Percentiles rank a stretch among this genome's conserved stretches.
Evolutionary conservation across 2,888 invertebrate genomes (phyloP).

Genomic region (Clepsis dumicolana): DNA sequence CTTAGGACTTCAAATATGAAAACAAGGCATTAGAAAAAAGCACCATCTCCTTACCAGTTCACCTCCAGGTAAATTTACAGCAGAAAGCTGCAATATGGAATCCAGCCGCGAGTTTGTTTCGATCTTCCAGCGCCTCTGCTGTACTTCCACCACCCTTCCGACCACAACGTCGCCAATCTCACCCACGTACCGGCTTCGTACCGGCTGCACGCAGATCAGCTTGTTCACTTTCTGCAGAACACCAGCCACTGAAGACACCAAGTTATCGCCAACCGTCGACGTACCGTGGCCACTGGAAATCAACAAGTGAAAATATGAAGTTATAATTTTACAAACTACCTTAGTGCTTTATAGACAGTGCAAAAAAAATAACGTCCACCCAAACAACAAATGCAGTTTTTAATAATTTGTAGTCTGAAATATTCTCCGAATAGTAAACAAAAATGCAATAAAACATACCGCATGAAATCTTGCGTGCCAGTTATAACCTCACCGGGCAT

Average conservation of each 20-base stretch:
- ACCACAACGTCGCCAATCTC: slow-evolving; percentile 99
- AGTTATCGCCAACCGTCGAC: slow-evolving; percentile 92
- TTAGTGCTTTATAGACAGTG: not conserved
- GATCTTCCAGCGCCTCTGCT: slow-evolving; percentile 97
- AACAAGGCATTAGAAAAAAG: slow-evolving; percentile 4
- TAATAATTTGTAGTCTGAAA: no score
- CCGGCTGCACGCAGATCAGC: slow-evolving; percentile 95
- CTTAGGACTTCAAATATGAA: no score
- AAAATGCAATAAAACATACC: slow-evolving; percentile 81
- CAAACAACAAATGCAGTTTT: not conserved
- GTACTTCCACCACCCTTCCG: slow-evolving; percentile 97
- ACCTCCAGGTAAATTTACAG: slow-evolving; percentile 98
- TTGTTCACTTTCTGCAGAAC: slow-evolving; percentile 97
- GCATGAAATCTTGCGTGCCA: slow-evolving; percentile 93
- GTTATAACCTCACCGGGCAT: slow-evolving; percentile 96
- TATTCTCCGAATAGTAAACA: not conserved
- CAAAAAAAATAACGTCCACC: not conserved
- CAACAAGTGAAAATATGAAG: not conserved
- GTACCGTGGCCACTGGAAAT: slow-evolving; percentile 97
- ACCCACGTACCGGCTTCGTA: slow-evolving; percentile 96
- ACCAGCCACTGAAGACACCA: slow-evolving; percentile 98
- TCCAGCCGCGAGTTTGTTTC: slow-evolving; percentile 96
- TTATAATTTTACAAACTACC: not conserved
- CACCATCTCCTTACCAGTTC: slow-evolving; percentile 89
- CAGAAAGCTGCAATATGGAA: slow-evolving; percentile 94